Conservation (phyloP, 2,797 vertebrate species). For the Pteronotus mesoamericanus region DNA sequence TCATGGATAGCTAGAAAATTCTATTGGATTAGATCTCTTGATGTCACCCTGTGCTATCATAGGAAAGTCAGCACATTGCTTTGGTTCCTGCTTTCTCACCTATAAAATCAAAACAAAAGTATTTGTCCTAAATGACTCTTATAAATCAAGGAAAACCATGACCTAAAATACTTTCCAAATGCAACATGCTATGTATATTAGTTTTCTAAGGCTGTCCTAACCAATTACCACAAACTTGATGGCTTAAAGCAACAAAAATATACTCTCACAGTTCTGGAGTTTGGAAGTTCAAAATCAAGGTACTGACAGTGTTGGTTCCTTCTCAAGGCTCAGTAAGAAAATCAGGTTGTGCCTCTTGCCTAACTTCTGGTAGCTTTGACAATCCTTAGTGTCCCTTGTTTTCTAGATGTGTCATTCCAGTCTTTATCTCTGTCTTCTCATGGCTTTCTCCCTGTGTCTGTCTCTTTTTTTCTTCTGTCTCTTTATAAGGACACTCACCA, state of each 20-base stretch:
- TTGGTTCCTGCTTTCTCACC: background rate
- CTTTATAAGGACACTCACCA: background rate
- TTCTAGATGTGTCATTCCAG: background rate
- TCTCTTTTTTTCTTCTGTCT: background rate
- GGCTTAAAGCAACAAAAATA: too few relatives aligned
- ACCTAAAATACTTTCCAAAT: background rate
- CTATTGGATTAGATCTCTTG: background rate
- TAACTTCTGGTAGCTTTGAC: background rate
- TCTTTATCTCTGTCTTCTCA: background rate
- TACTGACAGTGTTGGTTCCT: background rate
- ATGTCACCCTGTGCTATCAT: background rate
- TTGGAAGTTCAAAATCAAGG: too few relatives aligned
- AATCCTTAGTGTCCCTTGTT: background rate
- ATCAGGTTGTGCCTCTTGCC: background rate
- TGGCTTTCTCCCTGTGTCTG: background rate
- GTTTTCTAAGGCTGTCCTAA: too few relatives aligned
- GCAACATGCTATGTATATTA: background rate
- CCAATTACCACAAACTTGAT: too few relatives aligned
- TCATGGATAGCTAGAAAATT: background rate
- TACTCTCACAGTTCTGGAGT: too few relatives aligned
- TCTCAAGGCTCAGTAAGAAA: background rate
- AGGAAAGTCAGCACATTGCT: background rate
- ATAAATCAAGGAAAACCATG: background rate
- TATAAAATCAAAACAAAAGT: background rate
- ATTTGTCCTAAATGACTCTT: background rate